Base-by-base conservation (phyloP, 2,888 invertebrate species). In the Rhodophaea formosa region DNA sequence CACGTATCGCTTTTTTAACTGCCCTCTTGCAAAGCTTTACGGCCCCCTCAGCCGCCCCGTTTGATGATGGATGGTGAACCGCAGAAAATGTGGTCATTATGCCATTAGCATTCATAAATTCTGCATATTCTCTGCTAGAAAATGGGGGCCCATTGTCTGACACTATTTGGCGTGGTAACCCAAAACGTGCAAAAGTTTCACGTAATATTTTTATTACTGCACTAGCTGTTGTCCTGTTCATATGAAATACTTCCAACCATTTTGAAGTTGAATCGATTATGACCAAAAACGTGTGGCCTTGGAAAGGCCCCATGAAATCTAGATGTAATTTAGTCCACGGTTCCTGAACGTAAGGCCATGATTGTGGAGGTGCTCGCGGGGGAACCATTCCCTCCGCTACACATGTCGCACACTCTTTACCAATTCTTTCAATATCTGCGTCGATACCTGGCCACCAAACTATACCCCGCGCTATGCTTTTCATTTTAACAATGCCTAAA, bases 371-470 rank as follows among this genome's bases (percentile, higher is more conserved):
- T 0, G 59, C 66, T 1, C 59, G 57, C 3, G 66, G 59, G 6
- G 64, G 66, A 0, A 57, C 61, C 0, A n/a, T 15, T 1, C 46
- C 42, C 23, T 60, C 62, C 10, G 35, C 57, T 7, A 44, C 51
- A 17, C 69, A 67, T 7, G 57, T 52, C 1, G 1, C 51, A 45
- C 69, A 69, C 10, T 52, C 39, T 16, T 44, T n/a, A 16, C 60
- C 57, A 35, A 30, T 3, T 0, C 15, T 2, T 23, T 69, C 67
- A 0, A 69, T 55, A 23, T 62, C 63, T 8, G 29, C 57, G 46
- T 67, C 58, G 1, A 68, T 62, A 0, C 57, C 56, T 0, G 68
- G 63, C 67, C 69, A 67, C 68, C 67, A 68, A 10, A 68, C 62
- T 16, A 61, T 60, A 42, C 65, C 64, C 0, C 67, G 39, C 0